Evolutionary conservation across 2,797 vertebrate species (phyloP), one percentile per base, ranked within the genome.

Genomic region (Pyrocephalus nanus): DNA sequence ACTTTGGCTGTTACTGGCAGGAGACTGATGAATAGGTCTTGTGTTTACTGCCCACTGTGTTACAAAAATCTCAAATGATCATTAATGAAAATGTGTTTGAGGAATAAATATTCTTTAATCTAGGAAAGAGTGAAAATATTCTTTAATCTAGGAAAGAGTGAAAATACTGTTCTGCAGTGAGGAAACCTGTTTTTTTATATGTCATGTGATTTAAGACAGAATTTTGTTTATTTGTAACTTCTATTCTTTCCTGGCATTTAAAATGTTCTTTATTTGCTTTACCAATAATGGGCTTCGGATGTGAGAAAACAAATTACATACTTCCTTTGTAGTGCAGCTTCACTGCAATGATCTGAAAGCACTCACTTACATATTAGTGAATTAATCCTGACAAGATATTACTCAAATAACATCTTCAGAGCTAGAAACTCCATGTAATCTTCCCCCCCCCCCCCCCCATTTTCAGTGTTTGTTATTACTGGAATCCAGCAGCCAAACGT

Each of bases 211-310:
- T 95, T 92, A 90, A 88, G 66, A 73, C 57, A 75, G 50, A 88
- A 65, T 83, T 90, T 77, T 93, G 26, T 88, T 94, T 92, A 72
- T 88, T 88, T 95, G 65, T 78, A 65, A 61, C n/a, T 73, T 79
- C n/a, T 62, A 19, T 51, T 86, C 65, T 91, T 88, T 69, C 72
- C 66, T 84, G 79, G 69, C 69, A 69, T 74, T 91, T 86, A 86
- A 91, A 80, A 65, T 72, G 42, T 58, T 85, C 38, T 30, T 72
- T 87, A 73, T 92, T 92, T 88, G 48, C 64, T 74, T 9, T 89
- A 70, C 61, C 88, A 84, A 72, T 86, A 92, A 87, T 65, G 64
- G 57, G 45, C 65, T 94, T 96, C 5, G 8, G 53, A 87, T 82
- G 40, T 76, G 38, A 94, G 70, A 77, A 93, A 90, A 86, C 53